Evolutionary conservation across 2,113 vertebrate species (phyloP).

Genomic region (Chauna torquata): DNA sequence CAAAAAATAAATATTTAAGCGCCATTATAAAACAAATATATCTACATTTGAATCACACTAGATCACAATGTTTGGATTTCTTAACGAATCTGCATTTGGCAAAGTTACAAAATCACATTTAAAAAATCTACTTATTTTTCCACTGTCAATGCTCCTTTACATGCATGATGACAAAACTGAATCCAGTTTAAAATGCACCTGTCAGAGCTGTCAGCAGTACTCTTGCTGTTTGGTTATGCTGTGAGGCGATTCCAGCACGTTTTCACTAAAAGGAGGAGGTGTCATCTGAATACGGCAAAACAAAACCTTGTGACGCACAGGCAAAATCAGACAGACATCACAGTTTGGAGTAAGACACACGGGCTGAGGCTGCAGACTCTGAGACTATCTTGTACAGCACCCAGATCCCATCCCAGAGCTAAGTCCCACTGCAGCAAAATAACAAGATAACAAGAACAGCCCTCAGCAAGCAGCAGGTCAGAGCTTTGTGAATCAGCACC

Average conservation of each 20-base stretch:
- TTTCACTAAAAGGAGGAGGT: constrained; percentile 59
- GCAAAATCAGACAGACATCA: background rate
- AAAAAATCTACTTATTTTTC: constrained; percentile 5
- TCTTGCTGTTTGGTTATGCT: constrained; percentile 38
- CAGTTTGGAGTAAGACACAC: background rate
- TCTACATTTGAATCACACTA: background rate
- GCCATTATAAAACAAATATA: background rate
- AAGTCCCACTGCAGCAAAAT: background rate
- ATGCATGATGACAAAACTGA: constrained; percentile 21
- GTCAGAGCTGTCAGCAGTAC: constrained; percentile 58
- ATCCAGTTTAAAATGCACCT: constrained; percentile 49
- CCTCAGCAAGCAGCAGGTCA: background rate
- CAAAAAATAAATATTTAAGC: constrained; percentile 29
- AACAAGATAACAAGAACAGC: background rate
- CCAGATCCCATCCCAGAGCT: background rate
- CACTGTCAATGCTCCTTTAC: background rate
- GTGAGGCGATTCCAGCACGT: constrained; percentile 28
- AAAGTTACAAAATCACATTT: constrained; percentile 35
- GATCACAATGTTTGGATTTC: background rate
- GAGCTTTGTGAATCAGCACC: background rate
- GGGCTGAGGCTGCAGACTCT: background rate
- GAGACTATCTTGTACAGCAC: background rate
- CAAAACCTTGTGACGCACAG: constrained; percentile 40
- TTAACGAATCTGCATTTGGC: background rate
- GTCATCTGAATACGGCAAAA: constrained; percentile 60